Percentiles rank a stretch among this genome's conserved stretches.
These are phyloP conservation scores for Zelostemma sp. DNA, from an alignment of 1,140 invertebrate species.

Conservation along the genomic window DNA sequence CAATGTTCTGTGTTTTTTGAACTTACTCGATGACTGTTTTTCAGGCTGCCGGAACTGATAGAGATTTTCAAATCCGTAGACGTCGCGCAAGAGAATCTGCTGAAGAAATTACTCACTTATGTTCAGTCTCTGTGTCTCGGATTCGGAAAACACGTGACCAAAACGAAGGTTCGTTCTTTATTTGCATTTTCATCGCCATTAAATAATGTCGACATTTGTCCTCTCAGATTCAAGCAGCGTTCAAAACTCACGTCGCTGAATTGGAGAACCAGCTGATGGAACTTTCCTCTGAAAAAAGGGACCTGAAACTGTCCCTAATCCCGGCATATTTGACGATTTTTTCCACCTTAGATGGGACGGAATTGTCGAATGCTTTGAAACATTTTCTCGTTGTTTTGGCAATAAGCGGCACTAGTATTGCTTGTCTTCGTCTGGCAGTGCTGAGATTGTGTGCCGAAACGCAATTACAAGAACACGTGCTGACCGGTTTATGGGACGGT, in stretches of 20 bases:
- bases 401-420: slow-evolving; percentile 66
- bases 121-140: slow-evolving; percentile 59
- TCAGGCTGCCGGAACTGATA: slow-evolving; percentile 58
- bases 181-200: neutral
- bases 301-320: slow-evolving; percentile 53
- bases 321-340: slow-evolving; percentile 60
- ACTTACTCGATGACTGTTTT: slow-evolving; percentile 26
- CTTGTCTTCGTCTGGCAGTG: slow-evolving; percentile 71
- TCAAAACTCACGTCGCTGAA: slow-evolving; percentile 52
- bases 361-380: slow-evolving; percentile 59
- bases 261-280: slow-evolving; percentile 56
- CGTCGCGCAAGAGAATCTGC: slow-evolving; percentile 53
- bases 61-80: slow-evolving; percentile 60
- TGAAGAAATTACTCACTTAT: slow-evolving; percentile 57
- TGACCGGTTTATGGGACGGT: slow-evolving; percentile 80
- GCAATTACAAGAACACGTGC: slow-evolving; percentile 72
- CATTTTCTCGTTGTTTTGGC: slow-evolving; percentile 60
- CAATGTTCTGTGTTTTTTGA: too few relatives aligned
- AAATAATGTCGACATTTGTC: neutral
- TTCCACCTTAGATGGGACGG: slow-evolving; percentile 53
- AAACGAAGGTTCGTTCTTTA: slow-evolving; percentile 46
- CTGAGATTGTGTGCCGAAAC: slow-evolving; percentile 70
- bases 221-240: slow-evolving; percentile 56
- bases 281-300: slow-evolving; percentile 45
- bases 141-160: slow-evolving; percentile 58